Evolutionary conservation across 2,113 vertebrate species (phyloP).

Genomic region (Urocitellus parryii): DNA sequence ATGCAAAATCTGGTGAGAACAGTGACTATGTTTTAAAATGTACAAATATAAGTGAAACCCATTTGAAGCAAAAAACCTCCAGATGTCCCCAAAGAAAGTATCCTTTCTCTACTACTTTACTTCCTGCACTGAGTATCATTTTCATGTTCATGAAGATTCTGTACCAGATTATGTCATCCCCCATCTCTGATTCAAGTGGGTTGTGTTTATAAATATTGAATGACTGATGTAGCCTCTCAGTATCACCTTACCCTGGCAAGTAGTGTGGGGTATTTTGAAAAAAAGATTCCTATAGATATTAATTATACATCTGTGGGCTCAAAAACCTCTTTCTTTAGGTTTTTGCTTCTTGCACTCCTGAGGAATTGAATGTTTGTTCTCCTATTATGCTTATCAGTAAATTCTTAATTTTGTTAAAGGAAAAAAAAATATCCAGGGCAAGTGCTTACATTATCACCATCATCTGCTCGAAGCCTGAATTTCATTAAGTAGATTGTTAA

Average conservation of each 20-base stretch:
- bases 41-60: background rate
- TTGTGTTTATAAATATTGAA: constrained; percentile 18
- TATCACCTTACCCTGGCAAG: background rate
- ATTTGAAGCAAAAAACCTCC: background rate
- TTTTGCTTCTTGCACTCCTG: constrained; percentile 66
- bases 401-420: constrained; percentile 76
- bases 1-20: background rate
- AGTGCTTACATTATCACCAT: constrained; percentile 82
- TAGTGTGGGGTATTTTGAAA: background rate
- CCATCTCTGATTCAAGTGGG: background rate
- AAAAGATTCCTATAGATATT: background rate
- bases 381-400: constrained; percentile 76
- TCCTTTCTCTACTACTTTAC: background rate
- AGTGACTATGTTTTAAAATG: background rate
- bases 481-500: constrained; percentile 87
- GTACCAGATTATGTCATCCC: background rate
- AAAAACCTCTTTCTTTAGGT: constrained; percentile 32
- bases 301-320: background rate
- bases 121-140: background rate
- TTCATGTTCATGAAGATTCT: background rate
- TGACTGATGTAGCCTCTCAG: background rate
- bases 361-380: constrained; percentile 72
- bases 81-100: background rate
- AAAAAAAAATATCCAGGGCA: constrained; percentile 75
- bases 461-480: constrained; percentile 85